Percentiles rank a stretch among this genome's conserved stretches.
These are phyloP conservation scores for Pogonophryne albipinna DNA, from an alignment of 2,797 vertebrate genomes.

Conservation along the genomic window DNA sequence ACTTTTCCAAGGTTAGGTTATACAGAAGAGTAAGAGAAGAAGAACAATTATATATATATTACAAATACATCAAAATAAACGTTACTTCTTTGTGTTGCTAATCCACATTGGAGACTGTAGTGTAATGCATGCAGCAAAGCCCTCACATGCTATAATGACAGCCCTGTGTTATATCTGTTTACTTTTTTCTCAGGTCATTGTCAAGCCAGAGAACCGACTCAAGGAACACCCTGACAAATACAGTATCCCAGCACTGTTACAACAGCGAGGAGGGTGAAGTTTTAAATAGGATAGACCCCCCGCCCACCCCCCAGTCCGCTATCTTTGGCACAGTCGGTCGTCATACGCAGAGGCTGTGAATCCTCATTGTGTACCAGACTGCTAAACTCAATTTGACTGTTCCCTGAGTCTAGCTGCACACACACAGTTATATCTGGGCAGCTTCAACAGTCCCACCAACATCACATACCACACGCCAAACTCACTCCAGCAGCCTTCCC, in stretches of 20 bases:
- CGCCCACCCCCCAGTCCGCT: slow-evolving; percentile 50
- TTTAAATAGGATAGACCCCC: slow-evolving; percentile 80
- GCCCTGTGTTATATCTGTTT: slow-evolving; percentile 46
- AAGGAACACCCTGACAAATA: slow-evolving; percentile 60
- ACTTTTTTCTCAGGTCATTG: slow-evolving; percentile 50
- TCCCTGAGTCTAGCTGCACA: slow-evolving; percentile 63
- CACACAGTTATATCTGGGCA: slow-evolving; percentile 71
- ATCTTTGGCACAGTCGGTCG: slow-evolving; percentile 77
- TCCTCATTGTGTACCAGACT: slow-evolving; percentile 72
- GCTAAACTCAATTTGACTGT: slow-evolving; percentile 63
- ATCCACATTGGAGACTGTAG: background rate
- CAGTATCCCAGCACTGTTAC: slow-evolving; percentile 59
- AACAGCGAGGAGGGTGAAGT: slow-evolving; percentile 62
- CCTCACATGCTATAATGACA: background rate
- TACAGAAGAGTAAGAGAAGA: background rate
- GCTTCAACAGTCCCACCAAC: slow-evolving; percentile 72
- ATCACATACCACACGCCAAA: slow-evolving; percentile 74
- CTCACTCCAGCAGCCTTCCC: slow-evolving; percentile 77
- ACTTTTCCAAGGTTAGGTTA: background rate
- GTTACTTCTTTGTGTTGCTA: slow-evolving; percentile 2
- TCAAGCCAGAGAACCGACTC: slow-evolving; percentile 43
- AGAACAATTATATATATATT: background rate
- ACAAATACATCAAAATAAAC: background rate
- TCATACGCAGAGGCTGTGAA: slow-evolving; percentile 73
- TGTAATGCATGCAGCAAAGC: background rate